phyloP scores from a whole-genome alignment of 2,888 invertebrate species.

The Athalia circularis region DNA sequence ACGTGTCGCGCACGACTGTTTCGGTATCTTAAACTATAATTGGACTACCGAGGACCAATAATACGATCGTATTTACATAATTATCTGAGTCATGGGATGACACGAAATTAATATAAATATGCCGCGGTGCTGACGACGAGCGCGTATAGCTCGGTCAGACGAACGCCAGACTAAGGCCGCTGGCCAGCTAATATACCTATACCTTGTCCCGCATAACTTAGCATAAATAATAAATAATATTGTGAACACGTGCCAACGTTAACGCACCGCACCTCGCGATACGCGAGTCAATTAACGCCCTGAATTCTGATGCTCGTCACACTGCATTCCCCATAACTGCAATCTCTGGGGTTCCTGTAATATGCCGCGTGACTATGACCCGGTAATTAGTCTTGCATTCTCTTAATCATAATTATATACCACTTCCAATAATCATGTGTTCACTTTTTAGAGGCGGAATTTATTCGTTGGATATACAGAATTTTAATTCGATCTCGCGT shows the following conservation, averaged over 20 bases:
- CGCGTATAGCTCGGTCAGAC: constrained; percentile 58
- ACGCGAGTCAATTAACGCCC: constrained; percentile 63
- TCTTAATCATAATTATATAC: not conserved
- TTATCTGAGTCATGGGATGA: constrained; percentile 68
- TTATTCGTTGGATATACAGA: no score
- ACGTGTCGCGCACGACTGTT: constrained; percentile 45
- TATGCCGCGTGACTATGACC: constrained; percentile 8
- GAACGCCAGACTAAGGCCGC: constrained; percentile 67
- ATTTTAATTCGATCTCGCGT: no score
- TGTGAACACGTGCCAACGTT: constrained; percentile 69
- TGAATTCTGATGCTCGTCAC: constrained; percentile 33
- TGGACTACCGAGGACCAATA: constrained; percentile 44
- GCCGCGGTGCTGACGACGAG: constrained; percentile 59
- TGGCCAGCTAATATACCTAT: constrained; percentile 55
- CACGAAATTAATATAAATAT: constrained; percentile 74
- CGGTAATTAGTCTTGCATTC: constrained; percentile 29
- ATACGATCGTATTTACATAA: constrained; percentile 67
- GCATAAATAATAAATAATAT: constrained; percentile 74
- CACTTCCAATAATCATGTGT: not conserved
- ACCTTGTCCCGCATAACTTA: constrained; percentile 69
- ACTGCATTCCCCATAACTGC: constrained; percentile 26
- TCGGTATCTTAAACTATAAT: constrained; percentile 46
- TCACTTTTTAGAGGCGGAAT: no score
- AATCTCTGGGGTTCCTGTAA: constrained; percentile 48
- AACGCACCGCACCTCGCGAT: constrained; percentile 54